These are phyloP conservation scores for Odontocerum albicorne DNA, from an alignment of 2,888 invertebrate genomes.

Conservation along the genomic window DNA sequence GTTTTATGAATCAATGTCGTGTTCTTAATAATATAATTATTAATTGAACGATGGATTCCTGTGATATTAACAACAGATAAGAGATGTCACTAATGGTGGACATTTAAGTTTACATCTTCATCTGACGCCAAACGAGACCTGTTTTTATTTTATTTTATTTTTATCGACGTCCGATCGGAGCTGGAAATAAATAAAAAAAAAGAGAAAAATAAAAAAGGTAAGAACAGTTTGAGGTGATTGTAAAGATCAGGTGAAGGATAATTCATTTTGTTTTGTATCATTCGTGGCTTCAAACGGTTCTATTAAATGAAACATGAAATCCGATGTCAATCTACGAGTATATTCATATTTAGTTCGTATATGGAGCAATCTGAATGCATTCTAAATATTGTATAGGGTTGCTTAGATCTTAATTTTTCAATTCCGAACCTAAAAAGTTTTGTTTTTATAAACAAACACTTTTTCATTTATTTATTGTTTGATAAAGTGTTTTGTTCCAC, in stretches of 20 bases:
- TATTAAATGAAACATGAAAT: background rate
- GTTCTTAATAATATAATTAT: constrained; percentile 26
- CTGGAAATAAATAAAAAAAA: constrained; percentile 8
- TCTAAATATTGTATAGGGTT: too few species aligned
- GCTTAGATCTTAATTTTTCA: too few species aligned
- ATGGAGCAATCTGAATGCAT: too few species aligned
- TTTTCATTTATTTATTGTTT: too few species aligned
- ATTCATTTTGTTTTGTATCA: constrained; percentile 16
- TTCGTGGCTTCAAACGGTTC: background rate
- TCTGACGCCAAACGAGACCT: constrained; percentile 33
- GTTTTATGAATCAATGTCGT: constrained; percentile 31
- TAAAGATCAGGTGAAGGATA: constrained; percentile 29
- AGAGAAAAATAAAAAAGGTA: constrained; percentile 20
- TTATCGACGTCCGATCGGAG: constrained; percentile 32
- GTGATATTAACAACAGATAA: constrained; percentile 35
- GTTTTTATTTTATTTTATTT: constrained; percentile 26
- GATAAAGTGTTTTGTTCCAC: too few species aligned
- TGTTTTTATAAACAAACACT: too few species aligned
- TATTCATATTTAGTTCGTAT: background rate
- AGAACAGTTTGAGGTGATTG: constrained; percentile 28
- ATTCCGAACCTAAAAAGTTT: too few species aligned
- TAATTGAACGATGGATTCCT: constrained; percentile 32
- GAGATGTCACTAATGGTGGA: constrained; percentile 37
- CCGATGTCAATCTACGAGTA: background rate
- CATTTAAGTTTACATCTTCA: constrained; percentile 37